Evolutionary conservation across 35 echinoderm and acorn worm species (phyloP), one percentile per base, ranked within the genome.

Genomic region (Diadema setosum): DNA sequence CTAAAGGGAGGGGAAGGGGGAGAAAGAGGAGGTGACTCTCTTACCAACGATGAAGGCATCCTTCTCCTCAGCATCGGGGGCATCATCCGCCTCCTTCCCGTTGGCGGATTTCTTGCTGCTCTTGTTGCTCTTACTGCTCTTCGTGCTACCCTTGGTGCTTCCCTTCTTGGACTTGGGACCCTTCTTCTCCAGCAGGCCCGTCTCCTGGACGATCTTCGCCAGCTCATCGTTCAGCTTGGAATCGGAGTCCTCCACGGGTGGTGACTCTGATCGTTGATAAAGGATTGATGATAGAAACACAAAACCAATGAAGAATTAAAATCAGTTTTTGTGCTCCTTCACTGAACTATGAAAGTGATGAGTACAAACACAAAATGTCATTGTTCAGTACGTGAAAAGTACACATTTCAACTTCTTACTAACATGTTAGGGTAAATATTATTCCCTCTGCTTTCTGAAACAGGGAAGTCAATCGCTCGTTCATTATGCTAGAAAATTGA

Each of bases 31-130:
- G 61, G 9, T 30, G 20, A 2, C 37, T 67, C 21, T 31, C 90
- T 90, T 82, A 96, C 94, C 65, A 36, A 96, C 94, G 90, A 96
- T 59, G 82, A 96, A 96, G 6, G 84, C 85, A 78, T 92, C 86
- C 65, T 92, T 88, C 0, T 91, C 85, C 36, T 73, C 59, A 0
- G 69, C 43, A 24, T 89, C 39, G 18, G 74, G 67, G 45, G 8
- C 74, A 63, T 92, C 85, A 6, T 46, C 50, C 3, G 50, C 27
- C 7, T 89, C 50, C 33, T 88, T 91, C 80, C 83, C 85, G 52
- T 80, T 81, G n/a, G 58, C 74, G 4, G 43, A 84, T 39, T 75
- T 88, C 56, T 85, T 92, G 82, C 59, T 82, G 23, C 85, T 89
- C 82, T 96, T 96, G 16, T 74, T 82, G 50, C 85, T 88, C 63